Evolutionary conservation across 1,140 invertebrate genomes (phyloP), one percentile per base, ranked within the genome.

Genomic region (Halictus rubicundus): DNA sequence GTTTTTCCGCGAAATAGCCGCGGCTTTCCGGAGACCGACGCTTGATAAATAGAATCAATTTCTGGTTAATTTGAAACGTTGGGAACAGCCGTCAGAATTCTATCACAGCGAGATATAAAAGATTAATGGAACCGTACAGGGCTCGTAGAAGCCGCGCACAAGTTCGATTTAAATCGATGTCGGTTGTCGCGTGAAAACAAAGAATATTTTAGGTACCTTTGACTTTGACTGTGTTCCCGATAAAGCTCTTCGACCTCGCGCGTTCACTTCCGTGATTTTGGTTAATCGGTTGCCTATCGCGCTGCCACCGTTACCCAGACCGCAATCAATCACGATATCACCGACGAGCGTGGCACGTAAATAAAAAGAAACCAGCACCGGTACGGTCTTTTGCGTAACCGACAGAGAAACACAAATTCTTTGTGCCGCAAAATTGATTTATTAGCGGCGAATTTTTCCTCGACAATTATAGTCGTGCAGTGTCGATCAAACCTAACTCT

Each of bases 121-220:
- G 68, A 76, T 64, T 72, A 54, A 78, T 46, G 60, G 37, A 12
- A 69, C 32, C 60, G n/a, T 19, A 12, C 71, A 57, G 72, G 71
- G 1, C 25, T 42, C 23, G 76, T 54, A 46, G 32, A 57, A 32
- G 12, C 16, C 8, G 23, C 19, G 19, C 12, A 10, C 16, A 27
- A 32, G 52, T 68, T 46, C 52, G 69, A 84, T 74, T 74, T 78
- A 71, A 78, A 84, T 78, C 65, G 25, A 23, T 27, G 37, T 71
- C 68, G 77, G 81, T 73, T 71, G 68, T 60, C 78, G 27, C n/a
- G 27, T 32, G 57, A 61, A 78, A 63, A 52, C 14, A 32, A 66
- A 70, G 19, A 32, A 73, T 27, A 60, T 42, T 63, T 64, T 52
- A 37, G 25, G 8, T 7, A 68, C 32, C 54, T 72, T 59, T 27